These are phyloP conservation scores for Panthera uncia DNA, from an alignment of 2,113 vertebrate species.

Conservation along the genomic window DNA sequence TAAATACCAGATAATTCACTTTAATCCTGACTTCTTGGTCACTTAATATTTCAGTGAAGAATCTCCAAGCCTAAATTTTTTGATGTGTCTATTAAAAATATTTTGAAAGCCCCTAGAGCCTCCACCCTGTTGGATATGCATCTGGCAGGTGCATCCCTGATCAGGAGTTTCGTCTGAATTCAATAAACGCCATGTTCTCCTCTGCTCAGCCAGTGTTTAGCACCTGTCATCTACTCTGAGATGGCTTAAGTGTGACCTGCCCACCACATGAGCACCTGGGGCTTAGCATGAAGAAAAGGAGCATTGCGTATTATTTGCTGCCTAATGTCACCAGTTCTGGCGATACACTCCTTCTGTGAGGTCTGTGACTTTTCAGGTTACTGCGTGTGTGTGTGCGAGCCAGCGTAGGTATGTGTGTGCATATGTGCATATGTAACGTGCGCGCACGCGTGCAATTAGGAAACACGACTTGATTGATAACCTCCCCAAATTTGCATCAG, in stretches of 20 bases:
- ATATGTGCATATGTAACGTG: accelerated
- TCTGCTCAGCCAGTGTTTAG: neutral
- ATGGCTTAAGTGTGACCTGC: neutral
- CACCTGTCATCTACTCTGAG: neutral
- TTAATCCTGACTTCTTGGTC: neutral
- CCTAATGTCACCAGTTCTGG: neutral
- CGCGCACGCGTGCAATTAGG: neutral
- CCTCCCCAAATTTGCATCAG: neutral
- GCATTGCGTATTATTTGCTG: neutral
- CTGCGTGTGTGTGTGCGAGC: too few relatives aligned
- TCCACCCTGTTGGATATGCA: too few relatives aligned
- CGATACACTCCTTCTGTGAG: neutral
- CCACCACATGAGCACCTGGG: too few relatives aligned
- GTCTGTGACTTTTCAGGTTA: neutral
- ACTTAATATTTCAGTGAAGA: neutral
- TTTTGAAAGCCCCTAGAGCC: neutral
- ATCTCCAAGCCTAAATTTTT: neutral
- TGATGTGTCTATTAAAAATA: neutral
- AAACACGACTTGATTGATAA: neutral
- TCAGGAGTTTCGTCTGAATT: neutral
- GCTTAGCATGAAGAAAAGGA: neutral
- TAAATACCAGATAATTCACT: neutral
- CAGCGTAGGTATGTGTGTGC: too few relatives aligned
- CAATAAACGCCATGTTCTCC: neutral
- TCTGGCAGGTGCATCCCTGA: neutral